Evolutionary conservation across 2,888 invertebrate species (phyloP).

Genomic region (Bombylius major): DNA sequence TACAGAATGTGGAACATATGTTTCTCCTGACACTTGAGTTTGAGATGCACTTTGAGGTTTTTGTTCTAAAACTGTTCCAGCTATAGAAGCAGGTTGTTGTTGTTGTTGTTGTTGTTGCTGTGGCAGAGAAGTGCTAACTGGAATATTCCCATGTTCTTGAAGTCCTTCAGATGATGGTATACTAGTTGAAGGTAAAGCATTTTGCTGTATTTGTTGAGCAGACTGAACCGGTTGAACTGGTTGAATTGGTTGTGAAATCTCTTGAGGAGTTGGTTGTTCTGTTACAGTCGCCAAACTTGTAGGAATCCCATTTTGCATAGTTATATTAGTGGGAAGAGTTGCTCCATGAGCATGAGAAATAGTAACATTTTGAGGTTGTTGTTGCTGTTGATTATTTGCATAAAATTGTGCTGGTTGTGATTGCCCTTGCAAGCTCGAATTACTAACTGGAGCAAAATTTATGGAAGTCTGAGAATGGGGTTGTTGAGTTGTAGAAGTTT

Average conservation of each 20-base stretch:
- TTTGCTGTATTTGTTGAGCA: slow-evolving; percentile 10
- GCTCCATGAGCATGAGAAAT: slow-evolving; percentile 22
- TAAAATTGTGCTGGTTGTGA: slow-evolving; percentile 17
- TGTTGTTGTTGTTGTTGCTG: slow-evolving; percentile 1
- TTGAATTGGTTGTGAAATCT: slow-evolving; percentile 13
- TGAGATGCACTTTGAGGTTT: slow-evolving; percentile 4
- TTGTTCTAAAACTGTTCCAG: not conserved
- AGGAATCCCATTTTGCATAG: slow-evolving; percentile 21
- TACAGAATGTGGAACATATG: not conserved
- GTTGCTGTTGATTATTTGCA: slow-evolving; percentile 11
- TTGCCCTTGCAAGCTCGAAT: slow-evolving; percentile 24
- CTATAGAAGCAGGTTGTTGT: not conserved
- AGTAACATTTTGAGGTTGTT: slow-evolving; percentile 15
- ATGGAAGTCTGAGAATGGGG: not conserved
- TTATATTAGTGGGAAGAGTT: slow-evolving; percentile 24
- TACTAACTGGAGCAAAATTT: slow-evolving; percentile 28
- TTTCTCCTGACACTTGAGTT: slow-evolving; percentile 3
- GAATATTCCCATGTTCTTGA: not conserved
- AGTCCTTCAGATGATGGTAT: not conserved
- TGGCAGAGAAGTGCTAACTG: not conserved
- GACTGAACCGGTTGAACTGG: slow-evolving; percentile 17
- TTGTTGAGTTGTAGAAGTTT: slow-evolving; percentile 24
- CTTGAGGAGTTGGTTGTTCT: slow-evolving; percentile 11
- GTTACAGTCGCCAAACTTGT: slow-evolving; percentile 7
- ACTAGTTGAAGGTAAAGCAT: not conserved